Conservation (phyloP, 92 coral and sea anemone species). For the Parazoanthus atlanticus region DNA sequence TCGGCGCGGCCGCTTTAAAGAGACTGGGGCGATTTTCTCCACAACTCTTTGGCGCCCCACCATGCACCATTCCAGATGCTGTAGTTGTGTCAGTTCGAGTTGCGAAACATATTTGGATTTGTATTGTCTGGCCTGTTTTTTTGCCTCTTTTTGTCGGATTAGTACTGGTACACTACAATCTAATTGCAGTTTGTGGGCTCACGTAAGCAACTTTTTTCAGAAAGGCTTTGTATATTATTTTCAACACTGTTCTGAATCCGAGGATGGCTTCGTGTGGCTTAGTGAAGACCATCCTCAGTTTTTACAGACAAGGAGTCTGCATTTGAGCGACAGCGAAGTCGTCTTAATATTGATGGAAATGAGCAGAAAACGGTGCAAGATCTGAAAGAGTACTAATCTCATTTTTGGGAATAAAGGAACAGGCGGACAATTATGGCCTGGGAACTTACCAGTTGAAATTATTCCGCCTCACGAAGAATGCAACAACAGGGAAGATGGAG, state of each 20-base stretch:
- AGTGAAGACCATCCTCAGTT: constrained; percentile 9
- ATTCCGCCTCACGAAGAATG: too few relatives aligned
- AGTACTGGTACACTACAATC: constrained; percentile 7
- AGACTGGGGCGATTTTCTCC: too few relatives aligned
- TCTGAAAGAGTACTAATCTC: neutral
- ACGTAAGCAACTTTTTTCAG: constrained; percentile 14
- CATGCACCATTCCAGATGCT: too few relatives aligned
- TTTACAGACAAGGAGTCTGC: constrained; percentile 23
- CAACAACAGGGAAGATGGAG: too few relatives aligned
- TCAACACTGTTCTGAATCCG: constrained; percentile 9
- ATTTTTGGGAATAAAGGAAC: too few relatives aligned
- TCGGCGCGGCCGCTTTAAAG: too few relatives aligned
- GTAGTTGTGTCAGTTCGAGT: too few relatives aligned
- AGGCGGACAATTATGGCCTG: too few relatives aligned
- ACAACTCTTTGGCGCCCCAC: too few relatives aligned
- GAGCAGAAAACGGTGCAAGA: constrained; percentile 14
- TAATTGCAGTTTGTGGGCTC: constrained; percentile 13
- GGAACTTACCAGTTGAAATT: too few relatives aligned
- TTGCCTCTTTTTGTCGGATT: neutral
- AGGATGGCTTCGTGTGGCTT: constrained; percentile 26
- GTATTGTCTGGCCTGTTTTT: too few relatives aligned
- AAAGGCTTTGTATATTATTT: constrained; percentile 7
- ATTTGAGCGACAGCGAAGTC: constrained; percentile 30
- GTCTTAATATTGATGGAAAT: constrained; percentile 2
- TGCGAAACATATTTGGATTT: too few relatives aligned